Evolutionary conservation across 2,113 vertebrate species (phyloP), one percentile per base, ranked within the genome.

Genomic region (Climacteris rufus): DNA sequence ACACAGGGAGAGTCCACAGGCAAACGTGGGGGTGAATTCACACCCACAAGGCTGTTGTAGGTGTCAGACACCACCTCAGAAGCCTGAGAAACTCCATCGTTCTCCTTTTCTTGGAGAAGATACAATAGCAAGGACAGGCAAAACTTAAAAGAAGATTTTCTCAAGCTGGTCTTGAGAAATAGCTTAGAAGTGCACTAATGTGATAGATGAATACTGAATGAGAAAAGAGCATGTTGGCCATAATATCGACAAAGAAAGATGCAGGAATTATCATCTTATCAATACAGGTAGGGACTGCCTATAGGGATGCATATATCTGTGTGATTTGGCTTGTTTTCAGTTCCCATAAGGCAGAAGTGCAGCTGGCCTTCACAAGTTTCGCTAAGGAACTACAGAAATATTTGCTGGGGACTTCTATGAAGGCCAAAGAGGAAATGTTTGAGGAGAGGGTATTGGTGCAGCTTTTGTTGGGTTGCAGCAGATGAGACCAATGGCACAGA

Each of bases 151-250:
- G 31, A 77, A 44, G 35, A 59, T 64, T 61, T 78, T 89, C 81
- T 61, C 45, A 75, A 76, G n/a, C 11, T 7, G 12, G 1, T 53
- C 42, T 57, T 53, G 25, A 78, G 45, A 64, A 27, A 33, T 30
- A 75, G 16, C 24, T 83, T 83, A 89, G 57, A 71, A 66, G 63
- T 75, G 53, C 33, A 66, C 12, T 37, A 23, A 45, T 27, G 13
- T 42, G 10, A 42, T 10, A 33, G 31, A 57, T 39, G 30, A 30
- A 13, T 31, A 57, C 4, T 0, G 0, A 68, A 56, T 30, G 20
- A 92, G 31, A 81, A 72, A 87, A 77, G 24, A 42, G 19, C 12
- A 13, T 3, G 7, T 19, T 49, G 45, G 40, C n/a, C 31, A n/a
- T 44, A 28, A 74, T 53, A 74, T 37, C 92, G 45, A 69, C 60